Base-by-base conservation (phyloP, 2,888 invertebrate genomes). In the Chirona hameri region DNA sequence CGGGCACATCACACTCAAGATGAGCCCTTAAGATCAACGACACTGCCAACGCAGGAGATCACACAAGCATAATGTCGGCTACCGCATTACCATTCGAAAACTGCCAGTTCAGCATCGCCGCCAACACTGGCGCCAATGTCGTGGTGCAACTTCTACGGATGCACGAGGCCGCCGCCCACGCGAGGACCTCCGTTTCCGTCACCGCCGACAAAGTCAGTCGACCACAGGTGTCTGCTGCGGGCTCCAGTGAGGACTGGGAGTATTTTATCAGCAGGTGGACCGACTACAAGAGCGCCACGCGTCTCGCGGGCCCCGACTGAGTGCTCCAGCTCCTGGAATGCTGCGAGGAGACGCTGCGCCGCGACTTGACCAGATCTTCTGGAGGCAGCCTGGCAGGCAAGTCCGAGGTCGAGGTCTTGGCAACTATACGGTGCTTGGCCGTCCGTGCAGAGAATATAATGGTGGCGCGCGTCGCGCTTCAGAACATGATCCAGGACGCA, bases 131-230 rank as follows among this genome's bases (percentile, higher is more conserved):
- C 52, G 52, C 52, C 52, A 52, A 52, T 52, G 52, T 52, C 52
- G 52, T 52, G 52, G 52, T 52, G 12, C 52, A 52, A 18, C 52
- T 52, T 12, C 52, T 52, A 18, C 12, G 5, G 18, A 52, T 52
- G 52, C 52, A 52, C 52, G 52, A 52, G 52, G 52, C 52, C 52
- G 52, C 52, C 52, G 12, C 52, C 12, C 52, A 52, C 82, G 46
- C 27, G 24, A 21, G 27, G 27, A 0, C 82, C 55, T 24, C 82
- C 21, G 21, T 46, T 21, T 29, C 82, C 21, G 29, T 76, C 27
- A 82, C 65, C 52, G 82, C 80, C 15, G 82, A 82, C 27, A 82
- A 48, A 82, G 82, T 82, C n/a, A 81, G 80, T n/a, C 80, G 82
- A 55, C 82, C 82, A 48, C 27, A 31, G 55, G 55, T 82, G 15